Conservation (phyloP, 2,888 invertebrate genomes). For the Apotomis betuletana region DNA sequence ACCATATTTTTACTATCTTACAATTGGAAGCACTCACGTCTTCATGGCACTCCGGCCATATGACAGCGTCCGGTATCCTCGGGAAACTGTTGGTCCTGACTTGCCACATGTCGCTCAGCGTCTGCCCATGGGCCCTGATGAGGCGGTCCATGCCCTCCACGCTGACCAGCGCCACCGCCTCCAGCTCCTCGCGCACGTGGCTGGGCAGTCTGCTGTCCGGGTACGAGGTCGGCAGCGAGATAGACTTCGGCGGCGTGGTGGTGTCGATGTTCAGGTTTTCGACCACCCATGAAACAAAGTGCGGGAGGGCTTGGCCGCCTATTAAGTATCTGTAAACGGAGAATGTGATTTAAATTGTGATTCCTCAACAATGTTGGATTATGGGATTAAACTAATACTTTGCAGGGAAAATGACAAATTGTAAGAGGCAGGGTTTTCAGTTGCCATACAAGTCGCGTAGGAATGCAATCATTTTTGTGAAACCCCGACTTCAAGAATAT, state of each 20-base stretch:
- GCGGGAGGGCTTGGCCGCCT: constrained; percentile 88
- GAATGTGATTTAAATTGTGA: neutral
- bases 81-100: constrained; percentile 89
- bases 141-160: constrained; percentile 92
- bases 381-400: too few relatives aligned
- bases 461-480: too few relatives aligned
- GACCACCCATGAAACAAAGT: constrained; percentile 91
- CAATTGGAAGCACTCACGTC: constrained; percentile 72
- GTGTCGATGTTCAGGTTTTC: constrained; percentile 88
- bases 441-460: too few relatives aligned
- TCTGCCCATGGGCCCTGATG: constrained; percentile 96
- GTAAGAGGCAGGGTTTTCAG: too few relatives aligned
- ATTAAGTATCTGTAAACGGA: constrained; percentile 88
- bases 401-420: too few relatives aligned
- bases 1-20: neutral
- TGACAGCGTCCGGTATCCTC: constrained; percentile 95
- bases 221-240: constrained; percentile 84
- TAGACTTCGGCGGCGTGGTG: constrained; percentile 69
- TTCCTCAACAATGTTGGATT: too few relatives aligned
- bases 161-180: constrained; percentile 72
- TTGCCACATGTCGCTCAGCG: constrained; percentile 93
- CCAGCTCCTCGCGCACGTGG: constrained; percentile 83
- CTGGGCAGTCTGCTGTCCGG: constrained; percentile 86
- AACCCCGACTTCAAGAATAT: too few relatives aligned
- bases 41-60: constrained; percentile 95